Percentiles rank a stretch among this genome's conserved stretches.
Conservation (phyloP, 2,113 vertebrate species). For the Pimephales promelas region DNA sequence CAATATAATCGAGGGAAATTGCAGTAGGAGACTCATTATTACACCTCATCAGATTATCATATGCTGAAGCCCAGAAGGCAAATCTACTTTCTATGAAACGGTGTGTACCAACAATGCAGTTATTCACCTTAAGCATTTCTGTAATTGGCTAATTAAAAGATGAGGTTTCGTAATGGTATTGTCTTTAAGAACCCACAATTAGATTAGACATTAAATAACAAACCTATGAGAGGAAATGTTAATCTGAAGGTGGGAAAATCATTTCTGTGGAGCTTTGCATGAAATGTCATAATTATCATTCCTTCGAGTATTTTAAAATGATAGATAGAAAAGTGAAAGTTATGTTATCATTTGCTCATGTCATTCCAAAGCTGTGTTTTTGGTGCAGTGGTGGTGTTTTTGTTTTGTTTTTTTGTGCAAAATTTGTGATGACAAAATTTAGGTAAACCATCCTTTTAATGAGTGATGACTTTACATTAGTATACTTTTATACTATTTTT, state of each 20-base stretch:
- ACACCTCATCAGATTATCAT: slow-evolving; percentile 27
- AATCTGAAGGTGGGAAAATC: background rate
- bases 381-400: too few species aligned
- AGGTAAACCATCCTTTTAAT: background rate
- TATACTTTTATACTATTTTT: too few species aligned
- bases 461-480: background rate
- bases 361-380: background rate
- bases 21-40: slow-evolving; percentile 13
- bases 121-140: slow-evolving; percentile 7
- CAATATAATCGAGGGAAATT: background rate
- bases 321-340: background rate
- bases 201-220: slow-evolving; percentile 25
- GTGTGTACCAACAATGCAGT: background rate
- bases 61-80: slow-evolving; percentile 19
- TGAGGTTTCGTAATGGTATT: slow-evolving; percentile 14
- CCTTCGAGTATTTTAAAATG: background rate
- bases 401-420: fast-evolving
- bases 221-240: background rate
- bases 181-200: slow-evolving; percentile 4
- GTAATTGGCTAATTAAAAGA: slow-evolving; percentile 7
- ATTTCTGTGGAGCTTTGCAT: background rate
- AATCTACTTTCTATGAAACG: background rate
- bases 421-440: background rate
- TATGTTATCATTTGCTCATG: background rate
- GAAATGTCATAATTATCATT: background rate